Evolutionary conservation across 1,140 invertebrate species (phyloP).

Genomic region (Venustaconcha ellipsiformis): DNA sequence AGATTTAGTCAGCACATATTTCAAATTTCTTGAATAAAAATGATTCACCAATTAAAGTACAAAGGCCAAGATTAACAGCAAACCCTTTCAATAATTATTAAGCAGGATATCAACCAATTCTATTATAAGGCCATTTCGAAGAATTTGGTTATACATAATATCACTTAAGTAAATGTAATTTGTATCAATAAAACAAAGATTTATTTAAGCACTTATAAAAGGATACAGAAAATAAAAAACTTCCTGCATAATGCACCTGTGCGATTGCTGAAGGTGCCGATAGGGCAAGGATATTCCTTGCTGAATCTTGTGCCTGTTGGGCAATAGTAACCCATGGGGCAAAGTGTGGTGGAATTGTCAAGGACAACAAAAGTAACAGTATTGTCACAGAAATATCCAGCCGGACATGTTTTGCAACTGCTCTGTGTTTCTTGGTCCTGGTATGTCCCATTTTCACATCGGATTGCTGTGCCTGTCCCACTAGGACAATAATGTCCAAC

Average conservation of each 20-base stretch:
- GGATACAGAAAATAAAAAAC: neutral
- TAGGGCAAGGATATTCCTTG: slow-evolving; percentile 60
- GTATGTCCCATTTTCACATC: slow-evolving; percentile 63
- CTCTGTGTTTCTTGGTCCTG: slow-evolving; percentile 55
- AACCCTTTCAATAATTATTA: too few relatives aligned
- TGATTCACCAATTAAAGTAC: too few relatives aligned
- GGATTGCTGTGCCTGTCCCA: slow-evolving; percentile 43
- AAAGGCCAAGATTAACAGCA: too few relatives aligned
- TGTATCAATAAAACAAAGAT: neutral
- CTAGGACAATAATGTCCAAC: slow-evolving; percentile 59
- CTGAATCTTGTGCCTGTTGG: slow-evolving; percentile 54
- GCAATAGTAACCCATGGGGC: slow-evolving; percentile 62
- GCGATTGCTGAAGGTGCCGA: slow-evolving; percentile 62
- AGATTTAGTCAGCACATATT: too few relatives aligned
- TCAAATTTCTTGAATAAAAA: too few relatives aligned
- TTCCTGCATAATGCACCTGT: slow-evolving; percentile 43
- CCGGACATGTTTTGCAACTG: slow-evolving; percentile 56
- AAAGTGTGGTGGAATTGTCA: slow-evolving; percentile 60
- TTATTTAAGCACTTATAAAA: slow-evolving; percentile 4
- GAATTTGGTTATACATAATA: neutral
- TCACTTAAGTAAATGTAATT: neutral
- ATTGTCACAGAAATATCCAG: slow-evolving; percentile 65
- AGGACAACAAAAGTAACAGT: slow-evolving; percentile 55
- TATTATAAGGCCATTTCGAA: too few relatives aligned
- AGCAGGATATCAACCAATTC: too few relatives aligned